A percentile compares a stretch with the other conserved stretches of the same genome.
Conservation (phyloP, 2,888 invertebrate genomes). For the Holacanthella duospinosa region DNA sequence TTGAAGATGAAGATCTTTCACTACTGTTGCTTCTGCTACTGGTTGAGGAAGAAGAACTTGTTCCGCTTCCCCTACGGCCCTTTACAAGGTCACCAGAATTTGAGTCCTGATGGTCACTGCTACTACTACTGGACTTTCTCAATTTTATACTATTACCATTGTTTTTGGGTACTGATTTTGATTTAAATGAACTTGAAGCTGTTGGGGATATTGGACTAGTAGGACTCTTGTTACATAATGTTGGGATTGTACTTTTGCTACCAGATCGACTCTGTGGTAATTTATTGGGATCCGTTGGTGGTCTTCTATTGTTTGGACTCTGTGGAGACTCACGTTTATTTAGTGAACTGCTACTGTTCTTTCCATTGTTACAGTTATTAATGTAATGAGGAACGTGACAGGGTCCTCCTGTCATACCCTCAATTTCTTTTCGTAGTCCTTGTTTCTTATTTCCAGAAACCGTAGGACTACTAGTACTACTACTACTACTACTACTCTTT, state of each 20-base stretch:
- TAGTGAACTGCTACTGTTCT: background rate
- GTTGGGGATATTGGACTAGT: background rate
- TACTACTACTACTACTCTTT: background rate
- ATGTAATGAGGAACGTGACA: background rate
- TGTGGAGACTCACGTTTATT: background rate
- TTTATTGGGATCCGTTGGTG: constrained; percentile 43
- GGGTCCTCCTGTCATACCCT: background rate
- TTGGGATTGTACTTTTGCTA: constrained; percentile 1
- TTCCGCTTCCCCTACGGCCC: constrained; percentile 26
- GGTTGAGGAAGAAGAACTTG: constrained; percentile 28
- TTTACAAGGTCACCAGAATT: background rate
- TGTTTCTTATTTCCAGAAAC: no score
- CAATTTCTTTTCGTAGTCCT: no score
- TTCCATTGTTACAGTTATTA: background rate
- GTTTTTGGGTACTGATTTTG: background rate
- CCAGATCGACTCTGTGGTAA: constrained; percentile 10
- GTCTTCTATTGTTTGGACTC: constrained; percentile 41
- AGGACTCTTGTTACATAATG: background rate
- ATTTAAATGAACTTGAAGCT: background rate
- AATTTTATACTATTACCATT: background rate
- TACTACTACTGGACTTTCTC: constrained; percentile 9
- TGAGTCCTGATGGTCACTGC: constrained; percentile 7
- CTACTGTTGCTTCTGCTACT: constrained; percentile 35
- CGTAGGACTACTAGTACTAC: background rate
- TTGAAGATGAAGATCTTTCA: constrained; percentile 17